phyloP scores from a whole-genome alignment of 2,888 invertebrate species.

The Belgica antarctica region DNA sequence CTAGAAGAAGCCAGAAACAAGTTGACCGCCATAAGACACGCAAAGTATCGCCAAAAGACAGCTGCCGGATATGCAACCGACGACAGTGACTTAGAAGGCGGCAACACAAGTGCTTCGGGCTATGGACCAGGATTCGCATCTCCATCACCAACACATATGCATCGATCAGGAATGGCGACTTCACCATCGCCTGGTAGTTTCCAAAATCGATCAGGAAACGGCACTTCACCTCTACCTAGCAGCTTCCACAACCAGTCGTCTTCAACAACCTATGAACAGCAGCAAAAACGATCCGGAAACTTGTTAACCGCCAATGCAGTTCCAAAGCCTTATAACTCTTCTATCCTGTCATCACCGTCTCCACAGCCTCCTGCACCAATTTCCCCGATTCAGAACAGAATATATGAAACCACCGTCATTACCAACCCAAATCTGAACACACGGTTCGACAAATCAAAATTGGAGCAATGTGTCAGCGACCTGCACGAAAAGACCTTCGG shows the following conservation, averaged over 20 bases:
- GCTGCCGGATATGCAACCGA: conserved; percentile 56
- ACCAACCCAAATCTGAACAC: conserved; percentile 48
- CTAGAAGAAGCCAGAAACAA: conserved; percentile 88
- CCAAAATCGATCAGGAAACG: conserved; percentile 43
- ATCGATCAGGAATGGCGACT: conserved; percentile 48
- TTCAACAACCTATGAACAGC: background rate
- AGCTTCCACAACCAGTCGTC: conserved; percentile 47
- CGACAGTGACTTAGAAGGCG: conserved; percentile 63
- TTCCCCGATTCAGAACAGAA: conserved; percentile 45
- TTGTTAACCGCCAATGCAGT: conserved; percentile 54
- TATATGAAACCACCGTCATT: conserved; percentile 47
- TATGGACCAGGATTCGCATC: conserved; percentile 49
- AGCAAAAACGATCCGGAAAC: conserved; percentile 42
- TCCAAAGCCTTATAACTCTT: conserved; percentile 53
- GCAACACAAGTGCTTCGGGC: conserved; percentile 39
- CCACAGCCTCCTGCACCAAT: conserved; percentile 46
- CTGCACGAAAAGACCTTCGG: conserved; percentile 56
- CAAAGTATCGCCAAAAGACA: conserved; percentile 77
- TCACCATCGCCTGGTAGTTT: conserved; percentile 52
- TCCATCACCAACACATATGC: conserved; percentile 46
- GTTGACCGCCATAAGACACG: conserved; percentile 86
- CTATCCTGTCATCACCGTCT: conserved; percentile 20
- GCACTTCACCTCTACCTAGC: conserved; percentile 51
- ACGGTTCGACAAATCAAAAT: conserved; percentile 41
- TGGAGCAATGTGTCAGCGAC: conserved; percentile 55